These are phyloP conservation scores for Halocynthia roretzi DNA, from an alignment of 23 tunicate species.

Conservation along the genomic window DNA sequence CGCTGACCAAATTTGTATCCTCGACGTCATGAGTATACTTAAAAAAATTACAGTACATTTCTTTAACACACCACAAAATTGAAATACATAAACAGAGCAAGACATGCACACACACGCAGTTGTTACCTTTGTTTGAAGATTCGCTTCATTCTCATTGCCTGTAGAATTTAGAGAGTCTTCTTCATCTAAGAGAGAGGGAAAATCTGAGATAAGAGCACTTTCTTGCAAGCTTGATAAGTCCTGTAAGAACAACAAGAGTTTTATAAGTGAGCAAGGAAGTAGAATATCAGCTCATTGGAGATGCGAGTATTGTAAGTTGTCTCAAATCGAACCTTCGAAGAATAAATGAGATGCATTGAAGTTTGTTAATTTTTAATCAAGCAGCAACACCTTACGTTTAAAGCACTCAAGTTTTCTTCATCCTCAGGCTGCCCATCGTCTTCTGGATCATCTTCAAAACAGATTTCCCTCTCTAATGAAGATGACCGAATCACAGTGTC, in stretches of 20 bases:
- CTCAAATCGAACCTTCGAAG: too few relatives aligned
- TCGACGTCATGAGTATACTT: too few relatives aligned
- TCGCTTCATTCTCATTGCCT: background rate
- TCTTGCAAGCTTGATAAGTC: conserved; percentile 1
- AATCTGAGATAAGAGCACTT: conserved; percentile 2
- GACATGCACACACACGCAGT: too few relatives aligned
- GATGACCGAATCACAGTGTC: background rate
- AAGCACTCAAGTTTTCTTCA: conserved; percentile 3
- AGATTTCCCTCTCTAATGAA: background rate
- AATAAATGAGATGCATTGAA: too few relatives aligned
- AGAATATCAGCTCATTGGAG: background rate
- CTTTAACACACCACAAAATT: too few relatives aligned
- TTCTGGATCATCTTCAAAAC: background rate
- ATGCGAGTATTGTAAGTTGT: background rate
- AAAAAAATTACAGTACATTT: too few relatives aligned
- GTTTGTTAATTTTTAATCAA: too few relatives aligned
- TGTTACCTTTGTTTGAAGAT: background rate
- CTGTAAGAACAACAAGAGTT: background rate
- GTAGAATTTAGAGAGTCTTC: background rate
- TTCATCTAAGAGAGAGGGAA: background rate
- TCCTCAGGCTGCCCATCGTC: background rate
- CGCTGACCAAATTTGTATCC: too few relatives aligned
- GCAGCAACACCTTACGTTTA: background rate
- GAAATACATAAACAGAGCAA: too few relatives aligned
- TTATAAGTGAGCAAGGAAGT: background rate